Conservation (phyloP, 2,797 vertebrate species). For the Emys orbicularis region DNA sequence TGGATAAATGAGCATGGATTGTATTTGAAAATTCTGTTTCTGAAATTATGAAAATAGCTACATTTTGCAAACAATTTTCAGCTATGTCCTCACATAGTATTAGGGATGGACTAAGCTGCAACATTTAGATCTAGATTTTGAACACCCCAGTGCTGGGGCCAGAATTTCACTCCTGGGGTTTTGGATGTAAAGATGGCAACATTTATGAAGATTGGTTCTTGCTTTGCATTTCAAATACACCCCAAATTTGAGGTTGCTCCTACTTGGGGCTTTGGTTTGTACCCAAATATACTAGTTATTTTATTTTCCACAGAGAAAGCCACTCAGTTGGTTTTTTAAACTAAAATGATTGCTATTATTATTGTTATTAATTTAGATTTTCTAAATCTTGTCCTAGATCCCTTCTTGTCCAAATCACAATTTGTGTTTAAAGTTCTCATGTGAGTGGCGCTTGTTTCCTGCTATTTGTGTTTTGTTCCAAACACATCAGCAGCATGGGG, state of each 20-base stretch:
- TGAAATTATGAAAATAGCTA: background rate
- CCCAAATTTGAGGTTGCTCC: background rate
- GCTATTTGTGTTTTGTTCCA: background rate
- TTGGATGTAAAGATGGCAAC: background rate
- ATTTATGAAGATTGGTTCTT: background rate
- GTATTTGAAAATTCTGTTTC: background rate
- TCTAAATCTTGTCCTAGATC: background rate
- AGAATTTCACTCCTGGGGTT: background rate
- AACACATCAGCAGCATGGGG: background rate
- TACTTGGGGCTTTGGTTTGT: background rate
- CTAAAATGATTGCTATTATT: background rate
- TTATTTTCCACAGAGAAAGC: background rate
- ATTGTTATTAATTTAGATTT: constrained; percentile 30
- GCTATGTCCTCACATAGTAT: background rate
- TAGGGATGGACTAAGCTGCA: background rate
- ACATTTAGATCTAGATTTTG: constrained; percentile 20
- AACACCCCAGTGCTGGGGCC: background rate
- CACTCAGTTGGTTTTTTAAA: background rate
- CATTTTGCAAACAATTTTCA: background rate
- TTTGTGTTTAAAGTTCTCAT: background rate
- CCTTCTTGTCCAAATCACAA: constrained; percentile 6
- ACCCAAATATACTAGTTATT: background rate
- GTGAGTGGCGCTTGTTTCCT: background rate
- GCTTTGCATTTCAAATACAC: background rate
- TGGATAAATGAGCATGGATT: background rate